phyloP scores from a whole-genome alignment of 2,113 vertebrate genomes.

The Puffinus mauretanicus region DNA sequence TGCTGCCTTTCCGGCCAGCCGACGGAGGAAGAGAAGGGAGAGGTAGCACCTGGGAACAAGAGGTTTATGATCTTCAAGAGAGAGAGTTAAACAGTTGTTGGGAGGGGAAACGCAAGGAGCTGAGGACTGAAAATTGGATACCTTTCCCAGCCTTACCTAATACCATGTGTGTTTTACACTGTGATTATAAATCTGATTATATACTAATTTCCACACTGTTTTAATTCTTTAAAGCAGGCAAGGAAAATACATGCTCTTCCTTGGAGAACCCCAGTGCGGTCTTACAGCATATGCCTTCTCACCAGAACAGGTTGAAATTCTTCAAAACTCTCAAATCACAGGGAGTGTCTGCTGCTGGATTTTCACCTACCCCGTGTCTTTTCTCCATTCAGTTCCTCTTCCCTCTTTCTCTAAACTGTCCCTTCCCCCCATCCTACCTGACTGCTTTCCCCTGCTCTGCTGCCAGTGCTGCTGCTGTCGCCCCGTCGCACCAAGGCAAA shows the following conservation, averaged over 20 bases:
- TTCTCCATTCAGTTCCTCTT: background rate
- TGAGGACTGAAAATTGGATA: background rate
- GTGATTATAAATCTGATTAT: background rate
- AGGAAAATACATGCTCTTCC: background rate
- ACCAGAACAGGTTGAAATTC: background rate
- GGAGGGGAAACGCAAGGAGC: background rate
- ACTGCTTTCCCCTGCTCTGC: background rate
- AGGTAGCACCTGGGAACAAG: background rate
- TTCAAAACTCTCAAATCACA: background rate
- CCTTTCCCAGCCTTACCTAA: background rate
- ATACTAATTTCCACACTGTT: background rate
- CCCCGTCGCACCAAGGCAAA: background rate
- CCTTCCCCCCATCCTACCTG: background rate
- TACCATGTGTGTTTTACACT: background rate
- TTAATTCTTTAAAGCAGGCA: background rate
- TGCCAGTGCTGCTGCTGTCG: fast-evolving
- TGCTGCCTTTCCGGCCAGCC: background rate
- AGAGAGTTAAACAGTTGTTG: background rate
- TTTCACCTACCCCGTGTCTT: background rate
- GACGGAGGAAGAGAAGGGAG: background rate
- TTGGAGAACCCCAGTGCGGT: background rate
- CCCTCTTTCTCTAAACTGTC: background rate
- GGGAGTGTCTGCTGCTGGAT: background rate
- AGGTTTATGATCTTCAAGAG: background rate
- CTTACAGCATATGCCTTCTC: background rate